Percentiles rank a stretch among this genome's conserved stretches.
Conservation (phyloP, 2,113 vertebrate genomes). For the Melanocharis versteri region DNA sequence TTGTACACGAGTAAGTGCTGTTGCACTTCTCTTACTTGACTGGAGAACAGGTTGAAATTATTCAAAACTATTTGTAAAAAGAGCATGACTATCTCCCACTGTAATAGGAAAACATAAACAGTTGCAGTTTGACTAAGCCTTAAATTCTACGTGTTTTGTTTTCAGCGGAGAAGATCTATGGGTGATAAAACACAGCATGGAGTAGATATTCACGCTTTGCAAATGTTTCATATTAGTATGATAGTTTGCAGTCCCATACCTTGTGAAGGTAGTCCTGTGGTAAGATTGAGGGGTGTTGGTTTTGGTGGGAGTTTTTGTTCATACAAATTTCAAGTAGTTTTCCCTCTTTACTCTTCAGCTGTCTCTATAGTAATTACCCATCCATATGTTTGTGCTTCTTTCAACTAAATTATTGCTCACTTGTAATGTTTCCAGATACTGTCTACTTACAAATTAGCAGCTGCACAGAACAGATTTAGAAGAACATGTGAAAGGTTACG, state of each 20-base stretch:
- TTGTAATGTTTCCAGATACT: background rate
- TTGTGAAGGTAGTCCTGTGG: background rate
- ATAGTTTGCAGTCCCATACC: background rate
- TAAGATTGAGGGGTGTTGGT: background rate
- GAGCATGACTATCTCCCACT: background rate
- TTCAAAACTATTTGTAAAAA: background rate
- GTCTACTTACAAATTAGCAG: background rate
- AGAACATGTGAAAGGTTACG: background rate
- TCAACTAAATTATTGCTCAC: background rate
- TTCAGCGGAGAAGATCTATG: fast-evolving
- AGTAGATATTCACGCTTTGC: background rate
- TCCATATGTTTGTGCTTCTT: background rate
- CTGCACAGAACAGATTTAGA: background rate
- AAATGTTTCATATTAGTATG: background rate
- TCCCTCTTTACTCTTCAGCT: background rate
- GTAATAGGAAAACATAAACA: background rate
- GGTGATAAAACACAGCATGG: background rate
- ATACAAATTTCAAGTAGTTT: background rate
- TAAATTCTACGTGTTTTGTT: background rate
- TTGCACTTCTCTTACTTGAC: background rate
- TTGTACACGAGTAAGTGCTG: background rate
- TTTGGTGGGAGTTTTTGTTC: background rate
- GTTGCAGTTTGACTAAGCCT: background rate
- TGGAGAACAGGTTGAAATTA: background rate
- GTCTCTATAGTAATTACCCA: background rate